Percentiles rank a stretch among this genome's conserved stretches.
Conservation (phyloP, 2,113 vertebrate species). For the Halcyon malimbica region DNA sequence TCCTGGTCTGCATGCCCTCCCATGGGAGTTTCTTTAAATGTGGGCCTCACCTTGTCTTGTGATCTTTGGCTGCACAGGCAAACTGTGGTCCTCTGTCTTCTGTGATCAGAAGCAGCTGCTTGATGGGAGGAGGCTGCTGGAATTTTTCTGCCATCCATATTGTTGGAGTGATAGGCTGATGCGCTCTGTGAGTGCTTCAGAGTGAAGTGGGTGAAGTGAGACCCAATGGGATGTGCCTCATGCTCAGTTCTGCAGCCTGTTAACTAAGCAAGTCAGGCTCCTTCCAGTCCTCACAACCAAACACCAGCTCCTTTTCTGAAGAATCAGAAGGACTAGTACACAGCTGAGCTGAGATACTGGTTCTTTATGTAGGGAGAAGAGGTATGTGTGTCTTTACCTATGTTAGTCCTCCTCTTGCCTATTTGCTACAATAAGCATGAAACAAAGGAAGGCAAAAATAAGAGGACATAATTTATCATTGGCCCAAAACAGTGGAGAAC, state of each 20-base stretch:
- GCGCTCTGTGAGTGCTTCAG: background rate
- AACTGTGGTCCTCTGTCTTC: background rate
- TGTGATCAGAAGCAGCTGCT: background rate
- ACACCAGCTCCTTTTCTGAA: background rate
- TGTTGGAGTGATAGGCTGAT: background rate
- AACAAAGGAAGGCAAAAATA: background rate
- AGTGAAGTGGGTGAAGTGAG: background rate
- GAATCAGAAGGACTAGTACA: background rate
- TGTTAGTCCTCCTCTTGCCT: background rate
- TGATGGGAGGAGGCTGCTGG: background rate
- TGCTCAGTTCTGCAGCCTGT: background rate
- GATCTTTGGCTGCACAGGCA: background rate
- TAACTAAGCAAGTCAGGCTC: background rate
- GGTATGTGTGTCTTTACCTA: background rate
- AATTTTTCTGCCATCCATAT: background rate
- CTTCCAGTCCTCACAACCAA: background rate
- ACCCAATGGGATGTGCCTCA: rapidly evolving
- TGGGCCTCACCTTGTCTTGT: background rate
- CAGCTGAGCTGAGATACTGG: background rate
- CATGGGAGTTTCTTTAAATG: background rate
- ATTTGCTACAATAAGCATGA: background rate
- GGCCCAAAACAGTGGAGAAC: constrained; percentile 3
- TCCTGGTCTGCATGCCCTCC: background rate
- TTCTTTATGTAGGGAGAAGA: background rate
- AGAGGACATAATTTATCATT: background rate